Evolutionary conservation across 2,113 vertebrate species (phyloP), one percentile per base, ranked within the genome.

Genomic region (Syngnathus typhle): DNA sequence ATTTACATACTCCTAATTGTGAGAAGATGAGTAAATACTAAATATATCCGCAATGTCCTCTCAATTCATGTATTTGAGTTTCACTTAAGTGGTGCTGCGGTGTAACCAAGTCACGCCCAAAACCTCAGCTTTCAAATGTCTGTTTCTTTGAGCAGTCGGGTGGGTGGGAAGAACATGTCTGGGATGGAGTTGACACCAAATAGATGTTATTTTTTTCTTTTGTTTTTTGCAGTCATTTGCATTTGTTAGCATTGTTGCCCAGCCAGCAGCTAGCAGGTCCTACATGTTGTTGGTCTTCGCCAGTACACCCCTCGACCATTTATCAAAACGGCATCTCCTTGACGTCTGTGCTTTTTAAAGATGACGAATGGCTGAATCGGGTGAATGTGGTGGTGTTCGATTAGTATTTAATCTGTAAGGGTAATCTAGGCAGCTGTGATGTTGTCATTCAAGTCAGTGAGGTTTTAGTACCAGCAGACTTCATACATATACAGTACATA

Each of bases 381-480:
- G 67, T 86, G 88, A 88, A 87, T 85, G 88, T 88, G 87, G 78
- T 81, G 82, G 83, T 84, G 83, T 88, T 74, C 80, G 80, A 87
- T 58, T 79, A 81, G 86, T 89, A 81, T 72, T 81, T 86, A 78
- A 82, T 84, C 83, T 85, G 82, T 83, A 63, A 87, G 84, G 85
- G 81, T 87, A 69, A 82, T 76, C 83, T 87, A 87, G 88, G 86
- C 88, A 87, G 87, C 88, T 88, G 85, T 79, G 76, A 88, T 83
- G 86, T 89, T 81, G 85, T 88, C 87, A 75, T 83, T 84, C 71
- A 81, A 85, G 77, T 87, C 81, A 10, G 82, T 82, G 84, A 85
- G 47, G 77, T 82, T 88, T 79, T 89, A 85, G 87, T 87, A 83
- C 85, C 82, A 88, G 87, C 83, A 83, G 78, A 79, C 79, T 89